A percentile compares a stretch with the other conserved stretches of the same genome.
Conservation (phyloP, 1,140 invertebrate species). For the Asobara japonica region DNA sequence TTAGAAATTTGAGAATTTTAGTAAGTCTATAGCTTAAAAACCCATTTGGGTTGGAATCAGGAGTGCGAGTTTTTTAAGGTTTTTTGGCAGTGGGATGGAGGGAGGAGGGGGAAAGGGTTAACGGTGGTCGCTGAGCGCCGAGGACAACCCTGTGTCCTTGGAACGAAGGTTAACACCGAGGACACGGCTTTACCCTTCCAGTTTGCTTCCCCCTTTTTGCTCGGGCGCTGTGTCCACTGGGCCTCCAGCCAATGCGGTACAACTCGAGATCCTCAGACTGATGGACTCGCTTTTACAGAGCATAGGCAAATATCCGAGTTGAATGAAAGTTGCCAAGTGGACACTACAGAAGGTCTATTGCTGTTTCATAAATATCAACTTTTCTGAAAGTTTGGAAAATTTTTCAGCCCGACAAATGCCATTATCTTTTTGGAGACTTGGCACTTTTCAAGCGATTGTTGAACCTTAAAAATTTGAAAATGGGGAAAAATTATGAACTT, state of each 20-base stretch:
- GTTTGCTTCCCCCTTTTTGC: constrained; percentile 1
- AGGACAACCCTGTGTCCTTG: constrained; percentile 61
- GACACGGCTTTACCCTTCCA: constrained; percentile 42
- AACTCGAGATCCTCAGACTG: background rate
- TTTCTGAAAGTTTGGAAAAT: too few relatives aligned
- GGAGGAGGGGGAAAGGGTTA: constrained; percentile 20
- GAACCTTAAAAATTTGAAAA: too few relatives aligned
- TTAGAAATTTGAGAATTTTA: background rate
- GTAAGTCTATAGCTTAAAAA: too few relatives aligned
- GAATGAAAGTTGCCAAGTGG: too few relatives aligned
- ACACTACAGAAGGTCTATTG: too few relatives aligned
- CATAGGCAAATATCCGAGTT: background rate
- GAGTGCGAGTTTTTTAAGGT: too few relatives aligned
- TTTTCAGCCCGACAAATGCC: too few relatives aligned
- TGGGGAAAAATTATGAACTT: too few relatives aligned
- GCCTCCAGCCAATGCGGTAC: background rate
- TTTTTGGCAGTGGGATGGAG: background rate
- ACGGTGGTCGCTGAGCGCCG: constrained; percentile 29
- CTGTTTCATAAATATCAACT: too few relatives aligned
- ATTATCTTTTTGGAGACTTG: too few relatives aligned
- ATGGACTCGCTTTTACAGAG: background rate
- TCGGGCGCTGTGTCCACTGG: constrained; percentile 8
- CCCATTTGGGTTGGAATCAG: too few relatives aligned
- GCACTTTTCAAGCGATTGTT: too few relatives aligned
- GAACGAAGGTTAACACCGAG: constrained; percentile 57